Conservation (phyloP, 2,797 vertebrate species). For the Bryconaethiops microstoma region DNA sequence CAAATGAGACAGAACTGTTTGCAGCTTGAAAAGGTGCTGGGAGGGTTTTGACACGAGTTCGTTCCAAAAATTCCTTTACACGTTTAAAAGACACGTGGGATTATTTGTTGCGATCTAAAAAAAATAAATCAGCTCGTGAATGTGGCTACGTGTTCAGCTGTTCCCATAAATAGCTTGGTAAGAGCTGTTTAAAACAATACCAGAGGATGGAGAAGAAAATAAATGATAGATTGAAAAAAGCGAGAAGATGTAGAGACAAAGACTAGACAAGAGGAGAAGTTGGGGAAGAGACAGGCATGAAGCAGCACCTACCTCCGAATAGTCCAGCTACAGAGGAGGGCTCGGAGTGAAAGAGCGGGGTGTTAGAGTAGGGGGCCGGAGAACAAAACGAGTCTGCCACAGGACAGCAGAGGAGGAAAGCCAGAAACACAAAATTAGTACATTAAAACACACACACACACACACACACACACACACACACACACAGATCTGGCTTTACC, state of each 20-base stretch:
- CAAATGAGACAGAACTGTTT: too few relatives aligned
- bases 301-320: constrained; percentile 84
- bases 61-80: too few relatives aligned
- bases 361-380: constrained; percentile 82
- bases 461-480: constrained; percentile 64
- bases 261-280: neutral
- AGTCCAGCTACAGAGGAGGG: constrained; percentile 86
- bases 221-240: neutral
- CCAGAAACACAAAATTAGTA: constrained; percentile 45
- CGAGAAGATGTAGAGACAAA: neutral
- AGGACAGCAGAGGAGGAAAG: constrained; percentile 69
- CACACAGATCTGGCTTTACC: constrained; percentile 53
- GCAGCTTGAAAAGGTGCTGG: too few relatives aligned
- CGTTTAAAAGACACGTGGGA: too few relatives aligned
- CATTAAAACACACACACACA: constrained; percentile 60
- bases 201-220: constrained; percentile 38
- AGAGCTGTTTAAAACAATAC: neutral
- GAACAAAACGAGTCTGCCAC: constrained; percentile 89
- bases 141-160: too few relatives aligned
- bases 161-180: too few relatives aligned
- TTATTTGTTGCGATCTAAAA: too few relatives aligned
- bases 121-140: too few relatives aligned
- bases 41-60: too few relatives aligned
- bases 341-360: constrained; percentile 83
- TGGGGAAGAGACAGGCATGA: neutral